Evolutionary conservation across 2,888 invertebrate species (phyloP).

Genomic region (Gnatocerus cornutus): DNA sequence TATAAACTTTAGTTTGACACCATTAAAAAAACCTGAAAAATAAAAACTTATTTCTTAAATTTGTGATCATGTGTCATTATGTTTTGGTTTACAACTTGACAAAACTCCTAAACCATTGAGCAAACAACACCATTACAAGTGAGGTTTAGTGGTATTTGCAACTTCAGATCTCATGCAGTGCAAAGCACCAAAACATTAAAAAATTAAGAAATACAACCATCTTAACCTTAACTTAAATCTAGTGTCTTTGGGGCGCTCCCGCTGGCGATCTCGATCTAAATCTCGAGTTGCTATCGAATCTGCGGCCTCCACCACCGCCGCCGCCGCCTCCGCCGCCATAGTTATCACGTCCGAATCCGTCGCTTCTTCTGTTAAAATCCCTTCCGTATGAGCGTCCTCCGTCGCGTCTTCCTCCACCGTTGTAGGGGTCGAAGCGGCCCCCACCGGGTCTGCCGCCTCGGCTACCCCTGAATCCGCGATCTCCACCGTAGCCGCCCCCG

Average conservation of each 20-base stretch:
- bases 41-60: too few species aligned
- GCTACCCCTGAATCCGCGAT: conserved; percentile 59
- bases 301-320: conserved; percentile 59
- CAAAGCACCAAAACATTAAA: not conserved
- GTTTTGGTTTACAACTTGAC: not conserved
- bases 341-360: conserved; percentile 58
- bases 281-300: conserved; percentile 59
- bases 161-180: not conserved
- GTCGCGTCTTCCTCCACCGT: conserved; percentile 53
- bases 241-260: conserved; percentile 56
- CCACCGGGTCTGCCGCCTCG: conserved; percentile 62
- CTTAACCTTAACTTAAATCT: conserved; percentile 29
- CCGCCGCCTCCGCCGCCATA: conserved; percentile 59
- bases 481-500: conserved; percentile 66
- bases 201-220: conserved; percentile 9
- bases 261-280: conserved; percentile 63
- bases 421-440: conserved; percentile 63
- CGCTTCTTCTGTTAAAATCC: conserved; percentile 59
- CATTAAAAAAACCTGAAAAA: too few species aligned
- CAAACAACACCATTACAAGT: conserved; percentile 4
- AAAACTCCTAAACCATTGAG: not conserved
- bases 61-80: too few species aligned
- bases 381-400: conserved; percentile 52
- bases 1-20: too few species aligned
- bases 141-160: not conserved